These are phyloP conservation scores for Cataglyphis rosenhaueri DNA, from an alignment of 2,888 invertebrate genomes.

Conservation along the genomic window DNA sequence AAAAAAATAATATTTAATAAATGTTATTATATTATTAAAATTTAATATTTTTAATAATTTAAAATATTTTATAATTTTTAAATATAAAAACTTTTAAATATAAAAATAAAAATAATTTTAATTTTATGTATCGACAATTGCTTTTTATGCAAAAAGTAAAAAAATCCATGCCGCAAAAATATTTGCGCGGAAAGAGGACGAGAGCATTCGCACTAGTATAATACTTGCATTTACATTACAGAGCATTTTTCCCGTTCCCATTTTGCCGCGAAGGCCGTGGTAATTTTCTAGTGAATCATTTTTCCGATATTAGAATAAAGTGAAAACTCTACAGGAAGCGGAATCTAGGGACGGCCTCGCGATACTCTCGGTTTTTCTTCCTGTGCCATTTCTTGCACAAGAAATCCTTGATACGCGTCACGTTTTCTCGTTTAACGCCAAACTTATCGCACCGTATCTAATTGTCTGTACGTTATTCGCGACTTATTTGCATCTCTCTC, in stretches of 20 bases:
- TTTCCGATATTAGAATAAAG: slow-evolving; percentile 30
- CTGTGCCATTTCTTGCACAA: slow-evolving; percentile 60
- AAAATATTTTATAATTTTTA: too few species aligned
- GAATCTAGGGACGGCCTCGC: slow-evolving; percentile 55
- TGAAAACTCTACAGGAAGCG: slow-evolving; percentile 7
- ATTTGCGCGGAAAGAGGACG: not conserved
- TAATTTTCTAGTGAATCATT: slow-evolving; percentile 32
- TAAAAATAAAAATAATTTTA: too few species aligned
- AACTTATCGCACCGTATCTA: slow-evolving; percentile 71
- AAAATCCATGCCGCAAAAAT: not conserved
- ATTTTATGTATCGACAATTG: not conserved
- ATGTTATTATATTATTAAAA: too few species aligned
- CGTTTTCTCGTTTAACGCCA: slow-evolving; percentile 68
- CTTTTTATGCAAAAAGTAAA: not conserved
- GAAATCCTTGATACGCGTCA: slow-evolving; percentile 65
- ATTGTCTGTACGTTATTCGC: slow-evolving; percentile 58
- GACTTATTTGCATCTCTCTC: slow-evolving; percentile 18
- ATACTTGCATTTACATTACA: slow-evolving; percentile 1
- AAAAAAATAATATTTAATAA: too few species aligned
- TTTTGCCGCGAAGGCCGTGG: not conserved
- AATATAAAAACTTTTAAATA: too few species aligned
- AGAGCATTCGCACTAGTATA: not conserved
- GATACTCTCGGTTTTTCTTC: slow-evolving; percentile 60
- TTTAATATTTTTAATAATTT: too few species aligned
- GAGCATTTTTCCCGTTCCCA: not conserved